phyloP scores from a whole-genome alignment of 2,888 invertebrate species.

The Teleogryllus oceanicus region DNA sequence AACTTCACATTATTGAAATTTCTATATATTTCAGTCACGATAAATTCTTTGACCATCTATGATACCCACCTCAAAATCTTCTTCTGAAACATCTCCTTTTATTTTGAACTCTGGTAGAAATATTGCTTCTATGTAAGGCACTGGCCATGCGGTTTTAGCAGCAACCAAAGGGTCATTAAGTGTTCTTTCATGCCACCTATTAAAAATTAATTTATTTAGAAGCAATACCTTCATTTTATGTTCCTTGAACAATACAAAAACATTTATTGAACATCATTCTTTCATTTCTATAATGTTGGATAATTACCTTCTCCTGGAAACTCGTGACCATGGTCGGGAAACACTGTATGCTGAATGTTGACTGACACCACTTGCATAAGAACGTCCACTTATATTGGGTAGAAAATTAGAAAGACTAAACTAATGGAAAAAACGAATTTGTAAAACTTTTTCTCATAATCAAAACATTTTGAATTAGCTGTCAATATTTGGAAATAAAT shows the following conservation, averaged over 20 bases:
- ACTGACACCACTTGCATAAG: constrained; percentile 58
- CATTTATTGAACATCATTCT: no score
- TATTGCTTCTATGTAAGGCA: constrained; percentile 74
- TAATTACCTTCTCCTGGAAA: constrained; percentile 39
- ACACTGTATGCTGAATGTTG: constrained; percentile 59
- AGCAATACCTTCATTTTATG: neutral
- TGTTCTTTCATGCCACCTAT: constrained; percentile 65
- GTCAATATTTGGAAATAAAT: no score
- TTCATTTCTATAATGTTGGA: neutral
- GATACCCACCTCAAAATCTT: constrained; percentile 49
- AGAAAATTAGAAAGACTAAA: constrained; percentile 58
- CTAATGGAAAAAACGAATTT: constrained; percentile 45
- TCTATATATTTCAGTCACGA: neutral
- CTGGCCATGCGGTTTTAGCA: constrained; percentile 76
- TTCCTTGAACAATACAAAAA: neutral
- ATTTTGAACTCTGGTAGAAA: constrained; percentile 87
- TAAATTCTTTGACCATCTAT: neutral
- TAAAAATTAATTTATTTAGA: constrained; percentile 29
- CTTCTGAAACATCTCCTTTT: constrained; percentile 57
- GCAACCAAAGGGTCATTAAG: constrained; percentile 55
- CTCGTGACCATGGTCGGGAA: constrained; percentile 62
- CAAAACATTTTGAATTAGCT: neutral
- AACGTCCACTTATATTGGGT: constrained; percentile 59
- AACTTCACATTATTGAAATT: neutral
- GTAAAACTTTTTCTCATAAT: neutral